Conservation (phyloP, 2,888 invertebrate species). For the Lepidochrysops patricia region DNA sequence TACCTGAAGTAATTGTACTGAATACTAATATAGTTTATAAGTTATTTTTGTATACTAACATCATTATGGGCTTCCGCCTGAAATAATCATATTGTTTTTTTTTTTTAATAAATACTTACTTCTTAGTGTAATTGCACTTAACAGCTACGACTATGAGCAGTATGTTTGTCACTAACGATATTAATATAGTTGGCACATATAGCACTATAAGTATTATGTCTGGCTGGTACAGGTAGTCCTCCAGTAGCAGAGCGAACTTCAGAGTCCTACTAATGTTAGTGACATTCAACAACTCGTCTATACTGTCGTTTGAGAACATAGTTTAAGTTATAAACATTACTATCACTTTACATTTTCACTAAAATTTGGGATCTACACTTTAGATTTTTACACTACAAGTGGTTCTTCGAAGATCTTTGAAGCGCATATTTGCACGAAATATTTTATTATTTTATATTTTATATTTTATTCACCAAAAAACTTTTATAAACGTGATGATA, state of each 20-base stretch:
- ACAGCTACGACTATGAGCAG: constrained; percentile 79
- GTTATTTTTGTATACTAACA: too few species aligned
- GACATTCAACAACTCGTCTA: constrained; percentile 24
- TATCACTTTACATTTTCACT: not conserved
- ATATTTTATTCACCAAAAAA: too few species aligned
- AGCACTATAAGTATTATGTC: constrained; percentile 72
- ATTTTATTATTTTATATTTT: too few species aligned
- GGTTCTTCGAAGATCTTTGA: too few species aligned
- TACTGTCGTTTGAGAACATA: not conserved
- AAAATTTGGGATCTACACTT: not conserved
- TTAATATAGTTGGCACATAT: constrained; percentile 77
- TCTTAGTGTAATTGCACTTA: constrained; percentile 79
- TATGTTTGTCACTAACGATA: constrained; percentile 78
- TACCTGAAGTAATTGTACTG: too few species aligned
- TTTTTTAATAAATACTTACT: constrained; percentile 70
- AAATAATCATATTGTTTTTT: too few species aligned
- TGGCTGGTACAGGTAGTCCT: constrained; percentile 54
- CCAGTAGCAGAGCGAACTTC: constrained; percentile 44
- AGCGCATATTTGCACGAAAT: too few species aligned
- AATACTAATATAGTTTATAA: too few species aligned
- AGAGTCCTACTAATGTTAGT: constrained; percentile 35
- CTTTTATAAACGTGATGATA: too few species aligned
- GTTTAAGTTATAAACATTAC: not conserved
- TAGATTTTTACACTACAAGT: not conserved
- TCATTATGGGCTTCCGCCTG: too few species aligned